Evolutionary conservation across 23 tunicate genomes (phyloP), one percentile per base, ranked within the genome.

Genomic region (Trididemnum clinides): DNA sequence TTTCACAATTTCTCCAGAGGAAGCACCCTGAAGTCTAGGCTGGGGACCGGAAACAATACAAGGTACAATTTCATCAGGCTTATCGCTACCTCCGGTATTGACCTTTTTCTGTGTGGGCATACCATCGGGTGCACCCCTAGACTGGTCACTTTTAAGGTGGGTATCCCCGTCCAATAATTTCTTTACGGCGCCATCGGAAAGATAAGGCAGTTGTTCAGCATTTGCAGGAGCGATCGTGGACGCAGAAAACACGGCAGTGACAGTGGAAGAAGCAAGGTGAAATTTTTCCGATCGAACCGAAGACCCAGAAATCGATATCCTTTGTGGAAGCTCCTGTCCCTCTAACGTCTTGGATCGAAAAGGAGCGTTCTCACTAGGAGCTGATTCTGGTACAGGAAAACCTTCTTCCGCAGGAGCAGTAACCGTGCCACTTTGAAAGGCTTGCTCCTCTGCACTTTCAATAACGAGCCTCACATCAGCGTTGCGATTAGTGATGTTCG

Each of bases 91-190:
- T 29, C 88, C 74, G 20, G 82, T 74, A 50, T 85, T 85, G 6
- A 85, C 59, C 59, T 85, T 85, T 73, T 82, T 58, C 36, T 64
- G 87, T 2, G 63, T 86, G 0, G 91, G 91, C 91, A 87, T 87
- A 54, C 91, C 91, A 34, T 87, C 91, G 30, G 91, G 91, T 23
- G 57, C 91, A 1, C 91, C 91, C 4, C 88, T 51, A 34, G 88
- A 85, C 58, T 78, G 83, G 23, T 66, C 83, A 29, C 34, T 25
- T 54, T 51, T 66, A 50, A 78, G 1, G 4, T 5, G 15, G 12
- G 38, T 27, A 19, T 37, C 57, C 58, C 22, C 80, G 2, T 74
- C 58, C 2, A 37, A 36, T 26, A 51, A 2, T 5, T 50, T 78
- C 15, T 51, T 19, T 27, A 29, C 25, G 34, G 65, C 31, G 28